phyloP scores from a whole-genome alignment of 2,113 vertebrate species.

The Chloroceryle aenea region DNA sequence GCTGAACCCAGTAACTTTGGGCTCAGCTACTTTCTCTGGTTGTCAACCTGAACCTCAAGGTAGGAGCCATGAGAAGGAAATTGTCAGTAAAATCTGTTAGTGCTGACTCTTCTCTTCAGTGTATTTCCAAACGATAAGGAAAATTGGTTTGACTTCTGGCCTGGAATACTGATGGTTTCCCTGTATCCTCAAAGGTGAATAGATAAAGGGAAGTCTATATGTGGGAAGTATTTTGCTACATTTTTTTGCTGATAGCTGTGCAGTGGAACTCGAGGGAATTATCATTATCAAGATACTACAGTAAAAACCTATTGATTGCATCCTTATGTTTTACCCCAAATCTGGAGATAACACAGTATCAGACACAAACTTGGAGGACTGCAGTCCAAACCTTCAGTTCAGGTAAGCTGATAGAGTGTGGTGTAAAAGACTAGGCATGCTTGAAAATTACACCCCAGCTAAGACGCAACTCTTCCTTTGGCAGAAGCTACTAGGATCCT shows the following conservation, averaged over 20 bases:
- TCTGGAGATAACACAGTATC: neutral
- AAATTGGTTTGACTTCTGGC: neutral
- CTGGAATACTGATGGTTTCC: neutral
- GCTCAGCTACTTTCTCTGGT: neutral
- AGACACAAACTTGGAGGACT: neutral
- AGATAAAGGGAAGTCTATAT: accelerated
- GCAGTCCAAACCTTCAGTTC: neutral
- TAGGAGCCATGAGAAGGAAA: neutral
- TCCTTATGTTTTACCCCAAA: neutral
- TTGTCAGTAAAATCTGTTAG: neutral
- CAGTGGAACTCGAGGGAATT: neutral
- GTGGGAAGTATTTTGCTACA: accelerated
- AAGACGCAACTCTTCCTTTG: neutral
- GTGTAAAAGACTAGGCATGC: neutral
- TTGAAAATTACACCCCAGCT: neutral
- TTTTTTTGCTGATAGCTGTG: neutral
- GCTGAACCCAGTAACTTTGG: neutral
- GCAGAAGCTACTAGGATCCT: neutral
- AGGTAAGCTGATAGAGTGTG: neutral
- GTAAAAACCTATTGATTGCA: neutral
- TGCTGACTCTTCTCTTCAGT: neutral
- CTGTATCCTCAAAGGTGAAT: neutral
- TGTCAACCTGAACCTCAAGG: neutral
- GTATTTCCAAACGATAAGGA: neutral
- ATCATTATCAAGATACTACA: neutral